phyloP scores from a whole-genome alignment of 2,113 vertebrate genomes.

The Dasyornis broadbenti region DNA sequence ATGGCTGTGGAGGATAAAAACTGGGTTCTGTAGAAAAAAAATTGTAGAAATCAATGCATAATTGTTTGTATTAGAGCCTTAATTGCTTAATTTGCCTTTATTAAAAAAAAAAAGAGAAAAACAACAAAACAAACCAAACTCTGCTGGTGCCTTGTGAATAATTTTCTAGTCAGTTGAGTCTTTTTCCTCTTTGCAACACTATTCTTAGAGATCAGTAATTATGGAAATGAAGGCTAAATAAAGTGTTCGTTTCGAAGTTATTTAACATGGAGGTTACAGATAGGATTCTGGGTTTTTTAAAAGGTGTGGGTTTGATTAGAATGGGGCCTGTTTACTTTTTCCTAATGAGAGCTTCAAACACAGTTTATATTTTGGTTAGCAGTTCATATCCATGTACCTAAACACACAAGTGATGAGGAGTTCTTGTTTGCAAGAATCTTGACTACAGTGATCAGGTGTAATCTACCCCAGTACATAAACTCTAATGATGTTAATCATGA shows the following conservation, averaged over 20 bases:
- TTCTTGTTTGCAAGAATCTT: background rate
- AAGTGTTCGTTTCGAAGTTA: background rate
- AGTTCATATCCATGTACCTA: background rate
- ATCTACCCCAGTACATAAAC: background rate
- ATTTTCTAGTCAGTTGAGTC: constrained; percentile 26
- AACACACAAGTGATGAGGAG: background rate
- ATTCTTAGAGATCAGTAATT: background rate
- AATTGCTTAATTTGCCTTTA: constrained; percentile 54
- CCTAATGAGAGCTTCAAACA: background rate
- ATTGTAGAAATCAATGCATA: constrained; percentile 27
- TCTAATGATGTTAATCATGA: background rate
- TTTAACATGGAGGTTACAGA: background rate
- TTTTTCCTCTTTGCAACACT: background rate
- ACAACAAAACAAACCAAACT: background rate
- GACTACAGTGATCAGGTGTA: background rate
- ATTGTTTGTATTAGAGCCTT: constrained; percentile 36
- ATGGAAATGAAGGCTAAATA: constrained; percentile 11
- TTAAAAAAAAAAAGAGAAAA: background rate
- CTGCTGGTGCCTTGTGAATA: constrained; percentile 37
- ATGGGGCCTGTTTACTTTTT: background rate
- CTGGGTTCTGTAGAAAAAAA: background rate
- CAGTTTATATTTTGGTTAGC: background rate
- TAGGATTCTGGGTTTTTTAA: background rate
- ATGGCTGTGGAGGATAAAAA: background rate
- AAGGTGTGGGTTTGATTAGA: background rate